Evolutionary conservation across 2,113 vertebrate genomes (phyloP), one percentile per base, ranked within the genome.

Genomic region (Amblyopsis rosae): DNA sequence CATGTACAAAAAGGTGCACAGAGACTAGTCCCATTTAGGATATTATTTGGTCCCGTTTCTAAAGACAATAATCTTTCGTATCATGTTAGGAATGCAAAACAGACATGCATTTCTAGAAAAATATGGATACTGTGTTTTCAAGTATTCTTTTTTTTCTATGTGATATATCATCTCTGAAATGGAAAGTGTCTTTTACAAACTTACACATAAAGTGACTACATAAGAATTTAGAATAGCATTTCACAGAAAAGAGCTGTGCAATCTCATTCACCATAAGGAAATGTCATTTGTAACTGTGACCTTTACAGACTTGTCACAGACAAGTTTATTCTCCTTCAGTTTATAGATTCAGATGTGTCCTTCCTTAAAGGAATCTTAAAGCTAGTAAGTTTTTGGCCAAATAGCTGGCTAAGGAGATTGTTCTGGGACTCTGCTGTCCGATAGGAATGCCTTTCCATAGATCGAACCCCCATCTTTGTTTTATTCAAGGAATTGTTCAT

Each of bases 331-430:
- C 57, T 76, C 77, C 60, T 72, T 91, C 75, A 91, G 90, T 91
- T 93, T 86, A 93, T 91, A 91, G 94, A 95, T 86, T 98, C 95
- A 15, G 95, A 94, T 80, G 93, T 89, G 86, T 96, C 96, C 90
- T 96, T 97, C 80, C 96, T 95, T 69, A 99, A 89, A 90, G 98
- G 98, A 92, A 99, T 99, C 91, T 98, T 99, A 93, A 99, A 99
- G 91, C 96, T 96, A 67, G 97, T 96, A 84, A 99, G 93, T 92
- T 96, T 96, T 77, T 96, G 97, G 72, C 98, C 98, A 67, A 99
- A 99, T 76, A 99, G 93, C 86, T 98, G 96, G 91, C 93, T 99
- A 77, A 99, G 93, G 76, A 99, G 94, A 92, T 96, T 89, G 82
- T 94, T 98, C 88, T 99, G 97, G 70, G 98, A 96, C 86, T 96